These are phyloP conservation scores for Achroia grisella DNA, from an alignment of 1,140 invertebrate genomes.

Conservation along the genomic window DNA sequence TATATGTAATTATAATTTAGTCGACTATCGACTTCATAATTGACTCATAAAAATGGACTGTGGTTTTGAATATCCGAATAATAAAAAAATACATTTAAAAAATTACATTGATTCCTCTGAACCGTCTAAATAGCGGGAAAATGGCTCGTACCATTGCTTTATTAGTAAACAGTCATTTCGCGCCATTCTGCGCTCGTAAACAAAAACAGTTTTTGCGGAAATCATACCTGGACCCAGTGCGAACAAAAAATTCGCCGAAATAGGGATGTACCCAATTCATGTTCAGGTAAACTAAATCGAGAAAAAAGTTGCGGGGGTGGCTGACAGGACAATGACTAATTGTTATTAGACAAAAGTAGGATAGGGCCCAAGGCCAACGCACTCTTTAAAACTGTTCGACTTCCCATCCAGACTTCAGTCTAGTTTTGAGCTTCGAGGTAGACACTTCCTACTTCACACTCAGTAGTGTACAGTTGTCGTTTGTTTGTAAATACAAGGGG, in stretches of 20 bases:
- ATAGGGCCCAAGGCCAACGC: conserved; percentile 55
- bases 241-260: conserved; percentile 29
- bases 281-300: conserved; percentile 32
- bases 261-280: conserved; percentile 13
- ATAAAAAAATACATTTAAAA: too few species aligned
- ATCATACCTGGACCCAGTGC: conserved; percentile 34
- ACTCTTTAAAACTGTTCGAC: conserved; percentile 59
- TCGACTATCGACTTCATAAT: too few species aligned
- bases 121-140: conserved; percentile 37
- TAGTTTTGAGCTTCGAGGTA: conserved; percentile 45
- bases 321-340: conserved; percentile 36
- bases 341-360: conserved; percentile 45
- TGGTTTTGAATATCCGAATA: too few species aligned
- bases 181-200: conserved; percentile 57
- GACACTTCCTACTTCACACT: conserved; percentile 33
- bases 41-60: too few species aligned
- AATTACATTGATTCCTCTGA: neutral
- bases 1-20: too few species aligned
- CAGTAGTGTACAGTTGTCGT: conserved; percentile 15
- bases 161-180: conserved; percentile 63
- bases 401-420: conserved; percentile 63
- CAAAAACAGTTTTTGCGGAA: conserved; percentile 43
- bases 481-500: conserved; percentile 61
- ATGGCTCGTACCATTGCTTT: conserved; percentile 29
- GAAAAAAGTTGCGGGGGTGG: conserved; percentile 34